A percentile compares a stretch with the other conserved stretches of the same genome.
These are phyloP conservation scores for Mesorhabditis sp. DNA, from an alignment of 2,888 invertebrate genomes.

Conservation along the genomic window DNA sequence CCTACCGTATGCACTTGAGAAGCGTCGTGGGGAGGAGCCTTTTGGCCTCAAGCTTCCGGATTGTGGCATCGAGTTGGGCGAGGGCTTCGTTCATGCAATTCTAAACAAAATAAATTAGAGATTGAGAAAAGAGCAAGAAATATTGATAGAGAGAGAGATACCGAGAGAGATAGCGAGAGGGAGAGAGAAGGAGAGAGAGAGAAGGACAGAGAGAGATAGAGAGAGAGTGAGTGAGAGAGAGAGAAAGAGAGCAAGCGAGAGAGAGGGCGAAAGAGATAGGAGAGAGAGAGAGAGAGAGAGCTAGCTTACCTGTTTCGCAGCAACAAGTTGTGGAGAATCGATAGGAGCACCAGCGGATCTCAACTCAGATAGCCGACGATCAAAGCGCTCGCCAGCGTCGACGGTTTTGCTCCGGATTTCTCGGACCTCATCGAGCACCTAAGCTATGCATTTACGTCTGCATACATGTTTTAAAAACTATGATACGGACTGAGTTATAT, in stretches of 20 bases:
- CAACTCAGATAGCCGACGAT: constrained; percentile 21
- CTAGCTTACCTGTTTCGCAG: background rate
- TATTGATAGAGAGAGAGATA: too few species aligned
- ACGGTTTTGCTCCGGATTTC: constrained; percentile 24
- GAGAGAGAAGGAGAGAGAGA: too few species aligned
- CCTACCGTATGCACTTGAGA: constrained; percentile 8
- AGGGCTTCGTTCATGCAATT: constrained; percentile 21
- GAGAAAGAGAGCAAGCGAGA: too few species aligned
- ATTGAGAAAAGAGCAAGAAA: too few species aligned
- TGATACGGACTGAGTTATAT: too few species aligned
- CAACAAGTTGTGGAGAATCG: background rate
- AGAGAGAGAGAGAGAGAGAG: too few species aligned
- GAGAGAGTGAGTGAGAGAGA: too few species aligned
- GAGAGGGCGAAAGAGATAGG: too few species aligned
- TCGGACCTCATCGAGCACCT: constrained; percentile 29
- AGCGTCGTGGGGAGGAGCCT: constrained; percentile 27
- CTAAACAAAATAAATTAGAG: too few species aligned
- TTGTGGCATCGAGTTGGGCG: constrained; percentile 22
- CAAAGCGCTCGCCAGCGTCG: constrained; percentile 28
- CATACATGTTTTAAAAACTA: too few species aligned
- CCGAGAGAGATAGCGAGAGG: too few species aligned
- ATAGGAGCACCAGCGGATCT: constrained; percentile 11
- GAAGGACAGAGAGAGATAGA: too few species aligned
- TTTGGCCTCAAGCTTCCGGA: constrained; percentile 22
- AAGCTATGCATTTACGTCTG: background rate